phyloP scores from a whole-genome alignment of 2,888 invertebrate species.

The Acronicta psi region DNA sequence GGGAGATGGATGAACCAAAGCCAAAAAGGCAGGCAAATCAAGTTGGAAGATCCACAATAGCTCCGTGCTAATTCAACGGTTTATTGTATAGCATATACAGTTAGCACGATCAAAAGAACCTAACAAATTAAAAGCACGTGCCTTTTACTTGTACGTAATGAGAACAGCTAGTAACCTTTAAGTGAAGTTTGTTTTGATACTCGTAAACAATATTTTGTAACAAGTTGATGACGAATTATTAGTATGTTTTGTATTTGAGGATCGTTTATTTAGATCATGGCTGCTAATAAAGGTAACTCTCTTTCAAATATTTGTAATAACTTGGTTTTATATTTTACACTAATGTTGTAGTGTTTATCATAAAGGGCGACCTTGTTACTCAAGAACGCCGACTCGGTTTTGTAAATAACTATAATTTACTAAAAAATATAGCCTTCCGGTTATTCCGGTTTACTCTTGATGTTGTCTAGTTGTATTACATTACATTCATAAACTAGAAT shows the following conservation, averaged over 20 bases:
- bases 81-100: conserved; percentile 13
- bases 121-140: conserved; percentile 13
- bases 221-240: conserved; percentile 44
- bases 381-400: conserved; percentile 28
- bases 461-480: conserved; percentile 4
- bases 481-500: conserved; percentile 14
- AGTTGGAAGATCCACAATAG: conserved; percentile 39
- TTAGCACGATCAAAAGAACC: conserved; percentile 4
- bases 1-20: conserved; percentile 1
- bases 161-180: conserved; percentile 5
- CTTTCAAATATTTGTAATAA: conserved; percentile 28
- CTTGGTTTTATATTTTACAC: neutral
- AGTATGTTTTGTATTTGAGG: conserved; percentile 50
- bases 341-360: conserved; percentile 5
- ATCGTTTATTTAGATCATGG: conserved; percentile 61
- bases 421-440: conserved; percentile 38
- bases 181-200: conserved; percentile 36
- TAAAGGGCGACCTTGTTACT: conserved; percentile 22
- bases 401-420: conserved; percentile 34
- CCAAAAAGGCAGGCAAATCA: conserved; percentile 21
- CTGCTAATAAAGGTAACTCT: conserved; percentile 65
- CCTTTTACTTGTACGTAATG: conserved; percentile 9
- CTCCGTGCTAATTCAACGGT: conserved; percentile 25
- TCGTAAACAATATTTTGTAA: conserved; percentile 30
- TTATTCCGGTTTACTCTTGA: conserved; percentile 33